These are phyloP conservation scores for Polylopha cassiicola DNA, from an alignment of 2,888 invertebrate species.

Conservation along the genomic window DNA sequence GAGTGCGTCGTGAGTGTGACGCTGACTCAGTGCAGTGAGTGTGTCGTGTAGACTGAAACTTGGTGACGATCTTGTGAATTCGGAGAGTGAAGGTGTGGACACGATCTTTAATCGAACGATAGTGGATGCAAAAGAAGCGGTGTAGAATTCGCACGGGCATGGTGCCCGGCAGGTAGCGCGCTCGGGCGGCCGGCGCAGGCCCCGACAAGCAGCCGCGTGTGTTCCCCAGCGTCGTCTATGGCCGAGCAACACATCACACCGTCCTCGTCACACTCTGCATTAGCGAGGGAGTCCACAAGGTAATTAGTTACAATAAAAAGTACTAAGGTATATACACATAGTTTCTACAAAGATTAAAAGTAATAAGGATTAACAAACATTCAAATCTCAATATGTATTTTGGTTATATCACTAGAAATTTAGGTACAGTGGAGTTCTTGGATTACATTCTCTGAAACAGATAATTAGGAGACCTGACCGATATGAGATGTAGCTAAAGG, in stretches of 20 bases:
- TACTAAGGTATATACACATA: no score
- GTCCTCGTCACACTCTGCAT: slow-evolving; percentile 82
- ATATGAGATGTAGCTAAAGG: no score
- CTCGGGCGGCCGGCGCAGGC: slow-evolving; percentile 77
- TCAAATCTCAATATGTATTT: no score
- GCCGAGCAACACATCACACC: slow-evolving; percentile 91
- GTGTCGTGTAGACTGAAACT: slow-evolving; percentile 11
- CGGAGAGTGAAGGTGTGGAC: slow-evolving; percentile 38
- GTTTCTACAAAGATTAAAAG: no score
- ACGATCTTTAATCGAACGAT: slow-evolving; percentile 41
- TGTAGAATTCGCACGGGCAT: slow-evolving; percentile 70
- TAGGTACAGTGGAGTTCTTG: no score
- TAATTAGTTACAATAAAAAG: slow-evolving; percentile 30
- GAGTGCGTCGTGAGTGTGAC: slow-evolving; percentile 44
- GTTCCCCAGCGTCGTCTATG: slow-evolving; percentile 91
- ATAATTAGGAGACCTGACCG: no score
- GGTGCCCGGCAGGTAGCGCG: slow-evolving; percentile 77
- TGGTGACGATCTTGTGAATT: slow-evolving; percentile 32
- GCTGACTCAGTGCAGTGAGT: slow-evolving; percentile 16
- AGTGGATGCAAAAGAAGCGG: slow-evolving; percentile 64
- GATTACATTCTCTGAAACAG: no score
- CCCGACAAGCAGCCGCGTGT: slow-evolving; percentile 77
- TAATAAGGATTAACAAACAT: no score
- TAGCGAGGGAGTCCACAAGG: slow-evolving; percentile 82
- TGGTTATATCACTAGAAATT: no score